These are phyloP conservation scores for Megaceryle maxima DNA, from an alignment of 2,113 vertebrate species.

Conservation along the genomic window DNA sequence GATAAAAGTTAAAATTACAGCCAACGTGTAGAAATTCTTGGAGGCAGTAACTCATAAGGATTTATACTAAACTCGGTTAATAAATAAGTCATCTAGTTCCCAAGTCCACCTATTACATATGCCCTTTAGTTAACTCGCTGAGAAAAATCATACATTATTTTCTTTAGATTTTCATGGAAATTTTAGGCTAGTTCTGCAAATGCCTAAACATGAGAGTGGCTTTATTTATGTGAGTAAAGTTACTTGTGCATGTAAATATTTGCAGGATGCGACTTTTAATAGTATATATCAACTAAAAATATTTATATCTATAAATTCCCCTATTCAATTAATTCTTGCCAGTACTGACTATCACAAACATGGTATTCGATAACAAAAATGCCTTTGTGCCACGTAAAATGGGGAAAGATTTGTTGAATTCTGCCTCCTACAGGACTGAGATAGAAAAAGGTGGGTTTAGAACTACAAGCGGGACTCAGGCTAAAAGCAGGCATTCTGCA, in stretches of 20 bases:
- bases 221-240: not conserved
- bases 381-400: not conserved
- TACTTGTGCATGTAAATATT: not conserved
- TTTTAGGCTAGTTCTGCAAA: not conserved
- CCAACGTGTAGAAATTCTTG: not conserved
- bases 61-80: not conserved
- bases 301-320: not conserved
- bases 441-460: not conserved
- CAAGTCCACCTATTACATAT: not conserved
- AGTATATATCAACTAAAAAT: not conserved
- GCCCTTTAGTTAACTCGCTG: not conserved
- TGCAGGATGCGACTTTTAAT: not conserved
- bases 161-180: not conserved
- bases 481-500: not conserved
- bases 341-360: conserved; percentile 20
- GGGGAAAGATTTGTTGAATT: conserved; percentile 49
- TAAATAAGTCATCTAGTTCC: conserved; percentile 1
- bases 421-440: conserved; percentile 65
- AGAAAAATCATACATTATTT: conserved; percentile 2
- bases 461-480: not conserved
- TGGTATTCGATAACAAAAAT: conserved; percentile 21
- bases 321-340: conserved; percentile 47
- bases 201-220: not conserved
- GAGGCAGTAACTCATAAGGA: not conserved
- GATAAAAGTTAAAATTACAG: not conserved